phyloP scores from a whole-genome alignment of 2,888 invertebrate species.

The Cosmia pyralina region DNA sequence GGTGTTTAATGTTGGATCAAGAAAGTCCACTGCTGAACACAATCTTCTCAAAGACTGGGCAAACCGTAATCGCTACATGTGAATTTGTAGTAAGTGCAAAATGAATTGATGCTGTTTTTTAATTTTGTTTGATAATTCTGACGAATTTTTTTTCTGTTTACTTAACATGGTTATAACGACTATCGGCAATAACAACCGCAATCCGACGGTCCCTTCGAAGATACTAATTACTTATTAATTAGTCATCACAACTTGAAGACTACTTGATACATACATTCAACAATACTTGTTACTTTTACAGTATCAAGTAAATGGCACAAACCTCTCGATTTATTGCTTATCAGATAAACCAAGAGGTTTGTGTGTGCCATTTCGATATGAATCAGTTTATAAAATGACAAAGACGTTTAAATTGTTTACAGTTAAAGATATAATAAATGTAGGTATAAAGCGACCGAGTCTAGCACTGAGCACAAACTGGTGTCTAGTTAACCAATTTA shows the following conservation, averaged over 20 bases:
- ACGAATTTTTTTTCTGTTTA: too few species aligned
- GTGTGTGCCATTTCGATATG: neutral
- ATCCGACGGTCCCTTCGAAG: too few species aligned
- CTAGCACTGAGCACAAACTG: slow-evolving; percentile 58
- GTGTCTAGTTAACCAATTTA: slow-evolving; percentile 67
- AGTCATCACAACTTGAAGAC: slow-evolving; percentile 4
- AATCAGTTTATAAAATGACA: slow-evolving; percentile 2
- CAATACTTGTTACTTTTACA: too few species aligned
- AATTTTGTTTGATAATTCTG: too few species aligned
- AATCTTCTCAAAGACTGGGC: too few species aligned
- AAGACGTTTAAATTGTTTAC: neutral
- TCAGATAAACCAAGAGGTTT: slow-evolving; percentile 3
- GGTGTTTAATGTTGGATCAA: neutral
- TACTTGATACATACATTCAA: neutral
- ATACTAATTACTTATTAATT: neutral
- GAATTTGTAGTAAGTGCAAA: neutral
- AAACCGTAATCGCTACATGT: neutral
- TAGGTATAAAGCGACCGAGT: slow-evolving; percentile 67
- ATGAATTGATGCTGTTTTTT: too few species aligned
- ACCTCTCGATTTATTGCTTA: too few species aligned
- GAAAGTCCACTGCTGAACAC: neutral
- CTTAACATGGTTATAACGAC: too few species aligned
- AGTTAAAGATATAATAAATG: slow-evolving; percentile 23
- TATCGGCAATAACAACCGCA: too few species aligned
- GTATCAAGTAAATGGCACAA: neutral